These are phyloP conservation scores for Orientallactaga sibirica DNA, from an alignment of 2,797 vertebrate genomes.

Conservation along the genomic window DNA sequence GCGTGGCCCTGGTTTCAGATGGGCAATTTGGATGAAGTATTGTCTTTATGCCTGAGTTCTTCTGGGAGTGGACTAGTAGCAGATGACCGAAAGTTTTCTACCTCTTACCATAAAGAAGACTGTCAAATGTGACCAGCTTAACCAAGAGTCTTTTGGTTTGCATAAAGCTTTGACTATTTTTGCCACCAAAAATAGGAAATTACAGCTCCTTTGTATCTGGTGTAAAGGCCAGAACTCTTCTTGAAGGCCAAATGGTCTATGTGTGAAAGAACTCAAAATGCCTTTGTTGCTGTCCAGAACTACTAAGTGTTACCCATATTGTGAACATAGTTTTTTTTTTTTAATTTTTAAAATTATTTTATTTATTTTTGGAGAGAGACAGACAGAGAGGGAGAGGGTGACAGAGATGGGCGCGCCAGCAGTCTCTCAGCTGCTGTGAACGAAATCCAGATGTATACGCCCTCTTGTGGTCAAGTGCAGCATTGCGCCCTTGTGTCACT, in stretches of 20 bases:
- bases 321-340: neutral
- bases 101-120: neutral
- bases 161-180: slow-evolving; percentile 4
- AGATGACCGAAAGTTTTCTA: neutral
- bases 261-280: slow-evolving; percentile 51
- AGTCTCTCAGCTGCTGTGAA: too few species aligned
- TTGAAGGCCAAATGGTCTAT: neutral
- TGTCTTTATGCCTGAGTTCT: neutral
- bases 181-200: slow-evolving; percentile 1
- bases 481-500: too few species aligned
- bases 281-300: slow-evolving; percentile 10
- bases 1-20: neutral
- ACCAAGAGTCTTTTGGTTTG: neutral
- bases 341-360: too few species aligned
- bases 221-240: slow-evolving; percentile 6
- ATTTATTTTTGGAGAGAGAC: too few species aligned
- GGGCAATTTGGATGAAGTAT: neutral
- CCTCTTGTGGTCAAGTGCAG: too few species aligned
- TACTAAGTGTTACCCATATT: neutral
- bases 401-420: too few species aligned
- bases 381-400: too few species aligned
- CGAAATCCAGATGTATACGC: too few species aligned
- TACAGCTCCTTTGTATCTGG: neutral
- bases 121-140: slow-evolving; percentile 6
- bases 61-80: neutral